Evolutionary conservation across 2,797 vertebrate species (phyloP).

Genomic region (Brachyalestes nurse): DNA sequence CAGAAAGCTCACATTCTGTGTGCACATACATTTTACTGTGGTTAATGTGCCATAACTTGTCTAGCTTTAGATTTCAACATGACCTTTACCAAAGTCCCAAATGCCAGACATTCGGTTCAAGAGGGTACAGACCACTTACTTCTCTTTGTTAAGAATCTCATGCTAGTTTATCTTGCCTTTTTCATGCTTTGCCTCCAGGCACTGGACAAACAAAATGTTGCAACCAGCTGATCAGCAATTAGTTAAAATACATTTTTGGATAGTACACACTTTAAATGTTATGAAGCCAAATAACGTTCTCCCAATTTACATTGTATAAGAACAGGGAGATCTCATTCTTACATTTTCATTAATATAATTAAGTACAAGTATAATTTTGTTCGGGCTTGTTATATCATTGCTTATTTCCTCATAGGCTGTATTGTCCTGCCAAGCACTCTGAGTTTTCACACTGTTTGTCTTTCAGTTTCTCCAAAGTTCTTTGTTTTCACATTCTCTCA

Average conservation of each 20-base stretch:
- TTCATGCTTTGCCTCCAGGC: background rate
- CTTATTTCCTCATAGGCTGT: background rate
- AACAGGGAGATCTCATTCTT: no score
- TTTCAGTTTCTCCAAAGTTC: background rate
- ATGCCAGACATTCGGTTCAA: no score
- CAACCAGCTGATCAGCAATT: no score
- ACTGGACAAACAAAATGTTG: background rate
- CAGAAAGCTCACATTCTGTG: no score
- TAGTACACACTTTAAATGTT: no score
- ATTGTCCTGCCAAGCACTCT: background rate
- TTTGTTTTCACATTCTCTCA: background rate
- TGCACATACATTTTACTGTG: no score
- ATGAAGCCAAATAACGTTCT: background rate
- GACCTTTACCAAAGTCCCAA: no score
- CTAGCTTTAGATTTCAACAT: no score
- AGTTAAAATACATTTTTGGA: no score
- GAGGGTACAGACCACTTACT: background rate
- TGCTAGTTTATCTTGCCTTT: background rate
- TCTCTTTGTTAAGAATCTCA: background rate
- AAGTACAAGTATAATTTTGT: background rate
- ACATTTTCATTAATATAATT: background rate
- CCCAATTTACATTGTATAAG: no score
- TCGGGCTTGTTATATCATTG: background rate
- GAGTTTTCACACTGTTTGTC: constrained; percentile 3
- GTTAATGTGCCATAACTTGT: no score